phyloP scores from a whole-genome alignment of 2,797 vertebrate species.

The Alcedo quadribrachys region DNA sequence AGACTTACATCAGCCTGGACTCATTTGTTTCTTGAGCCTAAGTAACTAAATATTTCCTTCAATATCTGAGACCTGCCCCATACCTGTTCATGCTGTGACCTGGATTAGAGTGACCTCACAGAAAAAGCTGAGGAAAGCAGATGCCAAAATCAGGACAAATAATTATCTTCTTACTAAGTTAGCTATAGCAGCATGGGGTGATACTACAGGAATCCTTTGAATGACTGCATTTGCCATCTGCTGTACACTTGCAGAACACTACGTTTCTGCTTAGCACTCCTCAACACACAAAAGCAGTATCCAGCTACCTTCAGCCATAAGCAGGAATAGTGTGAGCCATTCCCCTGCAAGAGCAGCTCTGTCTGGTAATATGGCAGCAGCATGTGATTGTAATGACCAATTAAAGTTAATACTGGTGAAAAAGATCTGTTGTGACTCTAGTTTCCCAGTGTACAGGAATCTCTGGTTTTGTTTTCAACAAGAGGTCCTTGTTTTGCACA shows the following conservation, averaged over 20 bases:
- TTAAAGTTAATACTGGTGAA: background rate
- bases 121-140: background rate
- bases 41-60: background rate
- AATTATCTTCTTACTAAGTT: conserved; percentile 16
- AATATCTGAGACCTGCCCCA: background rate
- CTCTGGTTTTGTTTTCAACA: background rate
- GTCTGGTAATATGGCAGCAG: background rate
- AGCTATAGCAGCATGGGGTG: background rate
- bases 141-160: conserved; percentile 23
- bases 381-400: background rate
- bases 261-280: background rate
- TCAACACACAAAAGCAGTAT: accelerated
- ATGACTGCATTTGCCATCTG: conserved; percentile 42
- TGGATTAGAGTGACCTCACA: background rate
- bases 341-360: background rate
- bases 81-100: background rate
- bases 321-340: background rate
- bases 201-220: background rate
- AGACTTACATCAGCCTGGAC: background rate
- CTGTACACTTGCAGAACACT: background rate
- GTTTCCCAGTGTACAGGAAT: background rate
- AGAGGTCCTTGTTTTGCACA: background rate
- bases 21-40: background rate
- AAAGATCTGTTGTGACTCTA: background rate
- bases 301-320: background rate